A percentile compares a stretch with the other conserved stretches of the same genome.
phyloP scores from a whole-genome alignment of 1,140 invertebrate genomes.

The Mesaphorura yosii region DNA sequence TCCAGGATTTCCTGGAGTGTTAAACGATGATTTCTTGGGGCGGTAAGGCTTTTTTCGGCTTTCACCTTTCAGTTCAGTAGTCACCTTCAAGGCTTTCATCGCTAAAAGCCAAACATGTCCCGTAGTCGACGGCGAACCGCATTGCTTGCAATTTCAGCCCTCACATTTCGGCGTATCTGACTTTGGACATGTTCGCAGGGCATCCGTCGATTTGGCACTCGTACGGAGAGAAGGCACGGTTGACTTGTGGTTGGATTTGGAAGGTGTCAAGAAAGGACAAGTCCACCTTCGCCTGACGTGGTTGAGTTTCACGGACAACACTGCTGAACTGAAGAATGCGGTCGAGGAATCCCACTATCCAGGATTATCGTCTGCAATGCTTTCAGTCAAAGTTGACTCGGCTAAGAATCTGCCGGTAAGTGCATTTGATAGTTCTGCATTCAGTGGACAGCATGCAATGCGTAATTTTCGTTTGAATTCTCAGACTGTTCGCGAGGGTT shows the following conservation, averaged over 20 bases:
- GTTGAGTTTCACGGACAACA: constrained; percentile 63
- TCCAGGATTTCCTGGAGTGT: constrained; percentile 60
- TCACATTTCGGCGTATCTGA: not conserved
- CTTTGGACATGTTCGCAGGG: constrained; percentile 6
- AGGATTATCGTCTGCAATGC: constrained; percentile 40
- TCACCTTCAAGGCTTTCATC: no score
- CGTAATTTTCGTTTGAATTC: no score
- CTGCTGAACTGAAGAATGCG: constrained; percentile 51
- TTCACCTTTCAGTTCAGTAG: constrained; percentile 6
- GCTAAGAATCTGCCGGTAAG: constrained; percentile 78
- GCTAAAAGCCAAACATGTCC: no score
- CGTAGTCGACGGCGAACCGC: no score
- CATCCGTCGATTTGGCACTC: constrained; percentile 30
- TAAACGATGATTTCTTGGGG: constrained; percentile 68
- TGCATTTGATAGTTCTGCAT: constrained; percentile 26
- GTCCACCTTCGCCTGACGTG: constrained; percentile 76
- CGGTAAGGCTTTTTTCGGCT: constrained; percentile 43
- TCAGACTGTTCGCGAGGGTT: constrained; percentile 36
- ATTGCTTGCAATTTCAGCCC: constrained; percentile 4
- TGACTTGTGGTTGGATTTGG: constrained; percentile 70
- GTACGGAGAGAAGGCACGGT: constrained; percentile 30
- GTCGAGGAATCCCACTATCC: constrained; percentile 21
- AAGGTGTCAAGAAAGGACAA: constrained; percentile 85
- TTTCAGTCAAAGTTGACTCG: constrained; percentile 78
- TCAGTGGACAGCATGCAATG: no score